Conservation (phyloP, 2,797 vertebrate species). For the Tangara arthus region DNA sequence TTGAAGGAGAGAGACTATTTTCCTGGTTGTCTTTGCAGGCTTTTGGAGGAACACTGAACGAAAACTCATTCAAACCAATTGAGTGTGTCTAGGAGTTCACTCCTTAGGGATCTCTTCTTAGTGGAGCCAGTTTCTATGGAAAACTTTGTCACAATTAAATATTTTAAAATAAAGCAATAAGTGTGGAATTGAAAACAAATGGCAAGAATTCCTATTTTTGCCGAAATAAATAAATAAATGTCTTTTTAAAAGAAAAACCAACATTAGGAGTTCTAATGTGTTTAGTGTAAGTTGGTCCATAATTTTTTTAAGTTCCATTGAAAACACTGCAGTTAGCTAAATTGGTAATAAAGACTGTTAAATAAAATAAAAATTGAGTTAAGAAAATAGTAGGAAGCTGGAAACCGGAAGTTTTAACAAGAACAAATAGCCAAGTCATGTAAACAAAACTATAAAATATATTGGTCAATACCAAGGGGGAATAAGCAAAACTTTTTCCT, state of each 20-base stretch:
- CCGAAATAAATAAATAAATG: neutral
- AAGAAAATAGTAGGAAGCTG: neutral
- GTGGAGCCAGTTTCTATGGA: neutral
- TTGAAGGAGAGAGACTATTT: neutral
- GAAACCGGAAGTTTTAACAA: neutral
- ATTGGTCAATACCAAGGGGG: rapidly evolving
- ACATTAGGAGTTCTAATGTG: neutral
- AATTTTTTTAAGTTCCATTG: neutral
- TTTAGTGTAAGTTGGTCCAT: neutral
- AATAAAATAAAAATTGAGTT: neutral
- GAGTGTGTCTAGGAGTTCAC: neutral
- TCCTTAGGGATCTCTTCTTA: neutral
- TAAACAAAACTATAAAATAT: neutral
- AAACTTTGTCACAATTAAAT: neutral
- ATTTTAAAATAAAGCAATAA: neutral
- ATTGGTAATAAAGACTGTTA: neutral
- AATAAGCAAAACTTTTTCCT: neutral
- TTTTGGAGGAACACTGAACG: neutral
- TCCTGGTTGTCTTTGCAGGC: neutral
- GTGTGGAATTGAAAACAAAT: neutral
- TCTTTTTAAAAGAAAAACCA: neutral
- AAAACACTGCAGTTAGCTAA: neutral
- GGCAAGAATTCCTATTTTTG: neutral
- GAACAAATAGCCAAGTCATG: neutral
- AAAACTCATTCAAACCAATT: neutral